These are phyloP conservation scores for Indri indri DNA, from an alignment of 2,113 vertebrate genomes.

Conservation along the genomic window DNA sequence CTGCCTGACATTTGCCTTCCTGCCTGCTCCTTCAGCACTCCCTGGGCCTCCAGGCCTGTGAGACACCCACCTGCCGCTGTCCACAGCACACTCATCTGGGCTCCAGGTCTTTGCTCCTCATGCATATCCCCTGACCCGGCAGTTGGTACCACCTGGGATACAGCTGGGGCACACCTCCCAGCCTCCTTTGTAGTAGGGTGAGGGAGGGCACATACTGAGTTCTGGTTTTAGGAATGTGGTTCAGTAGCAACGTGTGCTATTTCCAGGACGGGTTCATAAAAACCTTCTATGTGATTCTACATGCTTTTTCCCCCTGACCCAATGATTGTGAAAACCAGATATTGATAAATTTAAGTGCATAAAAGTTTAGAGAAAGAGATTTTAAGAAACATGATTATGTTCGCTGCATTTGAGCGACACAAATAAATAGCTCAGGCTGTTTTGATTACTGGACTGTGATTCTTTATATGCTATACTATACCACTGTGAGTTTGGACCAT, in stretches of 20 bases:
- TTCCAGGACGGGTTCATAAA: neutral
- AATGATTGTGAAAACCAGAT: neutral
- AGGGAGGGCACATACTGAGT: neutral
- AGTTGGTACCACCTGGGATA: neutral
- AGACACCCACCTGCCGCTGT: neutral
- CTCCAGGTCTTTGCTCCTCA: neutral
- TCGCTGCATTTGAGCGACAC: neutral
- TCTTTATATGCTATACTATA: neutral
- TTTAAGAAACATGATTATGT: neutral
- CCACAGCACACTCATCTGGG: rapidly evolving
- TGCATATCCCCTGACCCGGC: neutral
- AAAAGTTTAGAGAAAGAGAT: neutral
- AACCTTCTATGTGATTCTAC: neutral
- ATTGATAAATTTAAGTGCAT: neutral
- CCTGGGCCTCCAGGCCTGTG: neutral
- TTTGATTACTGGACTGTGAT: neutral
- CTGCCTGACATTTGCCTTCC: neutral
- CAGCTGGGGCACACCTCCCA: neutral
- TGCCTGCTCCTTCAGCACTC: neutral
- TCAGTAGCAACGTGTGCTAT: neutral
- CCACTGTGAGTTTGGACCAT: neutral
- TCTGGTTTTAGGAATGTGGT: neutral
- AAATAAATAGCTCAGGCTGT: neutral
- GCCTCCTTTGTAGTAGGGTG: neutral
- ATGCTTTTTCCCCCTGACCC: neutral